These are phyloP conservation scores for Ephydatia muelleri DNA, from an alignment of 37 sponge, comb jelly and placozoan species.

Conservation along the genomic window DNA sequence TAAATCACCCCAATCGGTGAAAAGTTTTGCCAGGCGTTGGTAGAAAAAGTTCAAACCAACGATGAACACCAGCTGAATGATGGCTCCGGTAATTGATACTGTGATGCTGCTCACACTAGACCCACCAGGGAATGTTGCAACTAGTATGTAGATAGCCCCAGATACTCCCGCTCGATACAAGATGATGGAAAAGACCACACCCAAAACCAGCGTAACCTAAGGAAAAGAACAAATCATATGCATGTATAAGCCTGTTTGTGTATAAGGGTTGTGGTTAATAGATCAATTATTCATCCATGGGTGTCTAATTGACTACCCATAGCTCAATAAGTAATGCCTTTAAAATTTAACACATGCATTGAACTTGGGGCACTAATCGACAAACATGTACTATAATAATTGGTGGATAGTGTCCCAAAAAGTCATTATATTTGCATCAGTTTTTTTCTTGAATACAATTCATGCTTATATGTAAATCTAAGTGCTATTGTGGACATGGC, in stretches of 20 bases:
- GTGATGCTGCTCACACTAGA: slow-evolving; percentile 9
- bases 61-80: slow-evolving; percentile 62
- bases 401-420: too few species aligned
- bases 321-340: too few species aligned
- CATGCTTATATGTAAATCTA: background rate
- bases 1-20: slow-evolving; percentile 70
- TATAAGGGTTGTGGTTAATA: background rate
- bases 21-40: slow-evolving; percentile 39
- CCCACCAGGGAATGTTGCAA: slow-evolving; percentile 27
- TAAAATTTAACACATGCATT: too few species aligned
- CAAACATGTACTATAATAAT: too few species aligned
- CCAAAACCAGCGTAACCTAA: slow-evolving; percentile 47
- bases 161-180: slow-evolving; percentile 66
- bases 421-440: too few species aligned
- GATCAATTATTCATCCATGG: background rate
- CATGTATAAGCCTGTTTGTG: background rate
- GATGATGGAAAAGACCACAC: slow-evolving; percentile 70
- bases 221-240: slow-evolving; percentile 12
- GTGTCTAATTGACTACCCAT: background rate
- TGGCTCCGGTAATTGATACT: slow-evolving; percentile 63
- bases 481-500: too few species aligned
- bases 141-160: slow-evolving; percentile 19
- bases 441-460: too few species aligned
- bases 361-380: too few species aligned
- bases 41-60: slow-evolving; percentile 67